Evolutionary conservation across 2,113 vertebrate genomes (phyloP).

Genomic region (Cyanistes caeruleus): DNA sequence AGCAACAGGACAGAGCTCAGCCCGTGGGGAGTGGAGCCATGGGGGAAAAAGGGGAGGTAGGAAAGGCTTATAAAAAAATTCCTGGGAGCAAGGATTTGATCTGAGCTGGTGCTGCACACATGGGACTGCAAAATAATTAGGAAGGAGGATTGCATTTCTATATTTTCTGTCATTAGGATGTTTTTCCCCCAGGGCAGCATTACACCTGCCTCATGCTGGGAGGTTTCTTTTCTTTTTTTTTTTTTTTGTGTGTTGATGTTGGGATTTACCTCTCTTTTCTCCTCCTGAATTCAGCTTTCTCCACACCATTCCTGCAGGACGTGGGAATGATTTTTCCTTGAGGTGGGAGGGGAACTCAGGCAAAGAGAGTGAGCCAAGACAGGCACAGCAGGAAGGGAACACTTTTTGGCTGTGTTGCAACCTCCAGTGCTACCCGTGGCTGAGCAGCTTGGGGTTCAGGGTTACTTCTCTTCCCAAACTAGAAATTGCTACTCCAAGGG

Average conservation of each 20-base stretch:
- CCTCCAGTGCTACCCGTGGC: neutral
- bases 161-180: neutral
- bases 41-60: neutral
- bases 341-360: neutral
- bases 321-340: neutral
- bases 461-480: neutral
- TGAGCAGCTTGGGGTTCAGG: neutral
- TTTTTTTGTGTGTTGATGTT: neutral
- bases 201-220: neutral
- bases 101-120: rapidly evolving
- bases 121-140: neutral
- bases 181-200: neutral
- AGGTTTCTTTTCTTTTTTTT: neutral
- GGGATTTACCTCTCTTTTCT: neutral
- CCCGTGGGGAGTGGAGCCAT: rapidly evolving
- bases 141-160: neutral
- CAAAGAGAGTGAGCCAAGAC: neutral
- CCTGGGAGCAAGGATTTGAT: neutral
- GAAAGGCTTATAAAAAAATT: neutral
- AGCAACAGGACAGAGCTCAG: neutral
- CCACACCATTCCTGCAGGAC: neutral
- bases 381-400: neutral
- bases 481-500: neutral
- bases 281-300: neutral
- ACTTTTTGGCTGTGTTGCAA: neutral